Evolutionary conservation across 2,113 vertebrate species (phyloP).

Genomic region (Tichodroma muraria): DNA sequence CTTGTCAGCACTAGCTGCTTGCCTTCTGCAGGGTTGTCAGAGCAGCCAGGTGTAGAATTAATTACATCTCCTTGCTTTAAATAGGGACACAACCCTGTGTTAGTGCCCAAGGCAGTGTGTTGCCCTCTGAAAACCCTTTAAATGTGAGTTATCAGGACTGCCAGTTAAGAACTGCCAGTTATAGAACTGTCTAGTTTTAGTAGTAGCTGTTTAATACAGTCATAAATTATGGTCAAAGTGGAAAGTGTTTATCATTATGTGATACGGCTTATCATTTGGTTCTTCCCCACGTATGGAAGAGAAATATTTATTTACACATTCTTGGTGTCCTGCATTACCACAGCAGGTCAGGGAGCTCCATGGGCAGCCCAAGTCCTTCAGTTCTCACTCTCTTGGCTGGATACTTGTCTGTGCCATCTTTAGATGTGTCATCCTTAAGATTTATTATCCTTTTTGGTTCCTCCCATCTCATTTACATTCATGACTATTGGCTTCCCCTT

Average conservation of each 20-base stretch:
- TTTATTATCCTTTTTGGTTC: background rate
- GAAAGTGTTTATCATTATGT: background rate
- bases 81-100: background rate
- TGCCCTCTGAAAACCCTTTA: background rate
- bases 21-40: background rate
- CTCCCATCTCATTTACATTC: background rate
- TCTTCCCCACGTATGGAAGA: background rate
- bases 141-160: background rate
- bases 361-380: accelerated
- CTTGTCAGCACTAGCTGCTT: background rate
- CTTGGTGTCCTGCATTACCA: accelerated
- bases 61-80: background rate
- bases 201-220: background rate
- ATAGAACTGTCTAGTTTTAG: background rate
- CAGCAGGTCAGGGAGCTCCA: background rate
- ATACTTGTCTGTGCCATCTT: background rate
- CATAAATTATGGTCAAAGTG: background rate
- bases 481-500: background rate
- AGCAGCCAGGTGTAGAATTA: background rate
- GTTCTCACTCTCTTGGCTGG: background rate
- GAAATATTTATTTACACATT: background rate
- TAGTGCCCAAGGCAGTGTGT: background rate
- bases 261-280: background rate
- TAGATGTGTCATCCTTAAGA: background rate
- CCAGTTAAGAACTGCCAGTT: background rate